A percentile compares a stretch with the other conserved stretches of the same genome.
These are phyloP conservation scores for Dromococcyx pavoninus DNA, from an alignment of 2,797 vertebrate species.

Conservation along the genomic window DNA sequence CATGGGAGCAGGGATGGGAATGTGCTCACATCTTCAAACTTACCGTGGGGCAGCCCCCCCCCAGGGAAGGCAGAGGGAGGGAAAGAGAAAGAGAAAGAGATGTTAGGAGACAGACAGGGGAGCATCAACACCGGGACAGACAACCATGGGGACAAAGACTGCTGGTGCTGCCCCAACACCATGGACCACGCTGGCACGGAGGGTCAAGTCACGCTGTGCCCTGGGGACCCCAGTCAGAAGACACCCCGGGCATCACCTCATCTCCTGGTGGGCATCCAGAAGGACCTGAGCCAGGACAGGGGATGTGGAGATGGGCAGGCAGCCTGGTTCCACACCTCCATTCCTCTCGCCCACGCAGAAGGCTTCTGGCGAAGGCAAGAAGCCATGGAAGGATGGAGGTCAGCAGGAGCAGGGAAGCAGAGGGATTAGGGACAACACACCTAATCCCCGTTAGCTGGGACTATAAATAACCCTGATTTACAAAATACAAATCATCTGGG, in stretches of 20 bases:
- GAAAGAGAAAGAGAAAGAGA: neutral
- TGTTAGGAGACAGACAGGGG: neutral
- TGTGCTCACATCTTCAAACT: neutral
- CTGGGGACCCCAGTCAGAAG: neutral
- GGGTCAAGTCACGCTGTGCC: neutral
- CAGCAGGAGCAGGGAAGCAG: neutral
- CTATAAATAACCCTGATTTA: constrained; percentile 60
- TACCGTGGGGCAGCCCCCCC: constrained; percentile 34
- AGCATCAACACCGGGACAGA: neutral
- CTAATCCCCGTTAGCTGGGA: constrained; percentile 44
- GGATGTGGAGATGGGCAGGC: fast-evolving
- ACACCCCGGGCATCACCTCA: neutral
- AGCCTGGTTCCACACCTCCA: neutral
- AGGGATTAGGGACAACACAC: constrained; percentile 47
- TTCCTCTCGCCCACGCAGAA: neutral
- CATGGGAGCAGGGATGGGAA: fast-evolving
- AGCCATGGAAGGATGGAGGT: neutral
- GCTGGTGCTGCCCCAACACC: neutral
- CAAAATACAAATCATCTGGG: neutral
- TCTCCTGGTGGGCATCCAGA: fast-evolving
- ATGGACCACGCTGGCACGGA: fast-evolving
- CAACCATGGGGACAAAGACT: fast-evolving
- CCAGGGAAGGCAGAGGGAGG: neutral
- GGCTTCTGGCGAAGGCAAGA: neutral
- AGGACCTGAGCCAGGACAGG: neutral